These are phyloP conservation scores for Diplolepis rosae DNA, from an alignment of 2,888 invertebrate species.

Conservation along the genomic window DNA sequence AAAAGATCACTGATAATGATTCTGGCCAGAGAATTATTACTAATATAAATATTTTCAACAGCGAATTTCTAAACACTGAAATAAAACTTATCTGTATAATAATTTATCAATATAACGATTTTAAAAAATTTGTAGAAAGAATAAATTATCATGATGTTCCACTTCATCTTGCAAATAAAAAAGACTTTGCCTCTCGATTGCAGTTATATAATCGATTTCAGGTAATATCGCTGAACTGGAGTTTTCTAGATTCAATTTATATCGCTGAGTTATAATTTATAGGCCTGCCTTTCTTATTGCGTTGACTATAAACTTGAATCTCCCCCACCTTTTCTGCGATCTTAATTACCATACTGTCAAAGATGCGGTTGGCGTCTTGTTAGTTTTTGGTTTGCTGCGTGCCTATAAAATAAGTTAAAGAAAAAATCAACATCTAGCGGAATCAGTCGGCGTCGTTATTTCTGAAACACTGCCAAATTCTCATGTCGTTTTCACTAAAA, in stretches of 20 bases:
- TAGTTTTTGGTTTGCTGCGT: conserved; percentile 1
- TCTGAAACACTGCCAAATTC: conserved; percentile 2
- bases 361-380: conserved; percentile 10
- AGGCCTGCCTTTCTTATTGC: neutral
- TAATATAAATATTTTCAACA: no score
- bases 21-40: no score
- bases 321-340: neutral
- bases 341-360: neutral
- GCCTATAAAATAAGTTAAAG: conserved; percentile 11
- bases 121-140: no score
- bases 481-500: neutral
- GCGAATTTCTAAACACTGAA: no score
- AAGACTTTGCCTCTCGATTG: no score
- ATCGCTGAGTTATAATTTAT: neutral
- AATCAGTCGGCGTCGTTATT: neutral
- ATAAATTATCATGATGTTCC: no score
- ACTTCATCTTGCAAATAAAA: no score
- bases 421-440: conserved; percentile 4
- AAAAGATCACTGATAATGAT: no score
- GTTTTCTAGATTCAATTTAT: neutral
- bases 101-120: no score
- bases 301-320: neutral
- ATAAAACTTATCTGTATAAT: no score
- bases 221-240: neutral
- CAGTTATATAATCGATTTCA: no score